phyloP scores from a whole-genome alignment of 2,113 vertebrate species.

The Albula goreensis region DNA sequence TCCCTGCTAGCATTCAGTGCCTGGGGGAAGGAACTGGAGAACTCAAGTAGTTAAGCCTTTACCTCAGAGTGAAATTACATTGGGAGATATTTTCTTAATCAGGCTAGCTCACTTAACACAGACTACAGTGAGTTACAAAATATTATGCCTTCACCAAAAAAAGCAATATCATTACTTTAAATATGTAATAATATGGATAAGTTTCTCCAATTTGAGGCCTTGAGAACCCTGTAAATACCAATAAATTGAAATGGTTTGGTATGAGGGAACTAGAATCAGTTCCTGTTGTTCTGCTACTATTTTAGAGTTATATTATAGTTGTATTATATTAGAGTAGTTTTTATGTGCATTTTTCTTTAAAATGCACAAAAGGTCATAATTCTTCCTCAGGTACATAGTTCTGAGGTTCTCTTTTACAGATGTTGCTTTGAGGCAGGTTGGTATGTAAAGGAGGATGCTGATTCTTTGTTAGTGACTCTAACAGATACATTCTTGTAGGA shows the following conservation, averaged over 20 bases:
- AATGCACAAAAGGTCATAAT: not conserved
- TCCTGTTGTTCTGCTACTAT: not conserved
- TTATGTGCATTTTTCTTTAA: not conserved
- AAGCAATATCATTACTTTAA: not conserved
- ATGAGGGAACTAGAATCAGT: not conserved
- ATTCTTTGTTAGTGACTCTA: not conserved
- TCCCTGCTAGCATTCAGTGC: not conserved
- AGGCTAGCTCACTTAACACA: not conserved
- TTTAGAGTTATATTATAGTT: not conserved
- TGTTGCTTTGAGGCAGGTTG: not conserved
- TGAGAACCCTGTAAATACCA: too few species aligned
- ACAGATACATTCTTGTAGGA: not conserved
- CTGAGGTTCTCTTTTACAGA: not conserved
- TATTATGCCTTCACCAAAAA: not conserved
- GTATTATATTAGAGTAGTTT: not conserved
- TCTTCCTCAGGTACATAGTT: not conserved
- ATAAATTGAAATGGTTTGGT: too few species aligned
- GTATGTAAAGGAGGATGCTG: not conserved
- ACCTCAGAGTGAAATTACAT: not conserved
- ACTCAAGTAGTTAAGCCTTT: not conserved
- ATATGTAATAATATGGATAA: not conserved
- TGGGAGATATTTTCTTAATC: not conserved
- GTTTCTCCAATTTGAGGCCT: not conserved
- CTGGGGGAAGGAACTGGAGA: not conserved
- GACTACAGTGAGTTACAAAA: not conserved